Percentiles rank a stretch among this genome's conserved stretches.
phyloP scores from a whole-genome alignment of 2,113 vertebrate species.

The human region DNA sequence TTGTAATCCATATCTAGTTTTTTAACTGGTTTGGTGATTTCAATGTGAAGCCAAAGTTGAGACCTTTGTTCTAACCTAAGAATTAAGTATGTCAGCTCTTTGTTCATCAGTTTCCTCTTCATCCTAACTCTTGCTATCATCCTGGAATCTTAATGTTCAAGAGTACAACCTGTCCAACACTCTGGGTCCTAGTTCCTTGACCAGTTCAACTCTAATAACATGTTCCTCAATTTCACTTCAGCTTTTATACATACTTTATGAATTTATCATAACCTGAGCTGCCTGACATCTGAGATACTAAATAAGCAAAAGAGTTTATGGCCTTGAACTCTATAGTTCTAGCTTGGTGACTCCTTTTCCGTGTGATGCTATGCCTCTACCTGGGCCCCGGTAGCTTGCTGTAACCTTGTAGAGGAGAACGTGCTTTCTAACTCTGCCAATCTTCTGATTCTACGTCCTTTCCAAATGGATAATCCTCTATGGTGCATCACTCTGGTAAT shows the following conservation, averaged over 20 bases:
- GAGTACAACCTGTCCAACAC: neutral
- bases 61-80: neutral
- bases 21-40: slow-evolving; percentile 19
- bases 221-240: neutral
- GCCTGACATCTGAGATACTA: neutral
- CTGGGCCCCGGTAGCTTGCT: neutral
- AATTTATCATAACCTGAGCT: neutral
- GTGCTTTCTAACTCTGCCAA: neutral
- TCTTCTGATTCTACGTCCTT: neutral
- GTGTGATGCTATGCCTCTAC: neutral
- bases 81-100: neutral
- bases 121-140: neutral
- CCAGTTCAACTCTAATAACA: neutral
- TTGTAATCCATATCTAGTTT: neutral
- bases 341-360: neutral
- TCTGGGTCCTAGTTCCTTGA: neutral
- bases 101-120: neutral
- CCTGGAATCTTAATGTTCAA: neutral
- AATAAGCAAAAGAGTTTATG: neutral
- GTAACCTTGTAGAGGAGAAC: neutral
- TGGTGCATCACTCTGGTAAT: neutral
- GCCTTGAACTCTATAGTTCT: neutral
- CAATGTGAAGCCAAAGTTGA: neutral
- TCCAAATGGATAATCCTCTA: neutral
- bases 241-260: neutral